Evolutionary conservation across 2,113 vertebrate species (phyloP), one percentile per base, ranked within the genome.

Genomic region (Sinocyclocheilus anophthalmus): DNA sequence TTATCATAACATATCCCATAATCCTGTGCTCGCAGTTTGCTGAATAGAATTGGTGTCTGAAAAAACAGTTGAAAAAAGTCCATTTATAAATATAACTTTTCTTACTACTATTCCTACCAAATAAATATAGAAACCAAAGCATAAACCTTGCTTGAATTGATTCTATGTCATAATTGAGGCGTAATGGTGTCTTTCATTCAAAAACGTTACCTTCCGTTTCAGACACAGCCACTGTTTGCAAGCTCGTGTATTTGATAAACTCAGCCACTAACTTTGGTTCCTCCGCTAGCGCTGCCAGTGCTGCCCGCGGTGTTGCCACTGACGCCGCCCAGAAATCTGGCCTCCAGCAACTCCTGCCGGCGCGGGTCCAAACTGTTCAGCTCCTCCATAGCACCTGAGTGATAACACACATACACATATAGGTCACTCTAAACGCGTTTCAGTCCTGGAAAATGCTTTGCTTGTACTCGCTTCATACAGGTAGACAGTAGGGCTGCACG

Each of bases 291-390:
- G 93, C 98, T 99, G 87, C 98, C 97, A 4, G 97, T 99, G 93
- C 98, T 99, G 85, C 98, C 97, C 83, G 93, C 95, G 55, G 98
- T 99, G 93, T 96, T 99, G 87, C 97, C 97, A 73, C 97, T 95
- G 91, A 98, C 97, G 90, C 97, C 98, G 39, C 97, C 98, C 89
- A 98, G 99, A 90, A 99, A 99, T 90, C 98, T 96, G 70, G 98
- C 97, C 94, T 99, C 98, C 91, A 99, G 92, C 92, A 99, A 94
- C 93, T 99, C 98, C 93, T 99, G 98, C 91, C 98, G 96, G 93
- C 98, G 96, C 93, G 98, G 98, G 94, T 99, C 98, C 95, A 99
- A 95, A 94, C 98, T 99, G 93, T 99, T 96, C 95, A 99, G 97
- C 92, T 99, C 98, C 95, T 99, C 98, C 98, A 99, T 99, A 93